These are phyloP conservation scores for Himalopsyche phryganea DNA, from an alignment of 1,140 invertebrate species.

Conservation along the genomic window DNA sequence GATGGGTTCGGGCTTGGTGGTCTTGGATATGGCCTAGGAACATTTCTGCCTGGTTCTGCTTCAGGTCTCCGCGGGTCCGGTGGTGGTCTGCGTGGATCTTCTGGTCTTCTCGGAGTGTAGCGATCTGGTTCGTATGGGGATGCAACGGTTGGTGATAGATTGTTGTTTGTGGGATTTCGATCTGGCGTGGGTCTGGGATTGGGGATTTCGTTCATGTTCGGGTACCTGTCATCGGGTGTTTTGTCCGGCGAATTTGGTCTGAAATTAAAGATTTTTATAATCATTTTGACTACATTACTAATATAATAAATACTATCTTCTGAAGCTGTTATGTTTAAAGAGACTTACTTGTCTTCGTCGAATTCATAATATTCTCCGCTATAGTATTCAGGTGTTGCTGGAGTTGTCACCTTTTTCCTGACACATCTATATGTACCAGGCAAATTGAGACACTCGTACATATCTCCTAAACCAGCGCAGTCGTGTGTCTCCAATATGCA, in stretches of 20 bases:
- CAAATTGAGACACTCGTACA: constrained; percentile 78
- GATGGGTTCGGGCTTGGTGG: constrained; percentile 25
- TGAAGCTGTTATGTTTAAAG: too few species aligned
- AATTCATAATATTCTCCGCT: constrained; percentile 20
- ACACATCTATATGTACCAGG: constrained; percentile 76
- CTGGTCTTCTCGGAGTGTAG: background rate
- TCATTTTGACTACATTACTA: too few species aligned
- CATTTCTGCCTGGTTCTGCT: background rate
- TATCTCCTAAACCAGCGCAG: constrained; percentile 58
- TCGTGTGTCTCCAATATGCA: constrained; percentile 75
- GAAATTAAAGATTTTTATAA: too few species aligned
- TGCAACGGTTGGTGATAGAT: too few species aligned
- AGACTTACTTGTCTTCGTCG: constrained; percentile 20
- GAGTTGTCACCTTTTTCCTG: constrained; percentile 42
- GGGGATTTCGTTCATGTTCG: too few species aligned
- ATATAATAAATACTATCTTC: too few species aligned
- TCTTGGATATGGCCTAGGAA: background rate
- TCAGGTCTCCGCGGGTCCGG: background rate
- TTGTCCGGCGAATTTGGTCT: too few species aligned
- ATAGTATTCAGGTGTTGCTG: constrained; percentile 23
- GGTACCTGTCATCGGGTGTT: too few species aligned
- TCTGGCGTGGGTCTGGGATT: too few species aligned
- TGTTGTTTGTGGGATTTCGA: too few species aligned
- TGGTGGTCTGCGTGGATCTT: background rate
- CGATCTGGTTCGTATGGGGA: too few species aligned